Percentiles rank a stretch among this genome's conserved stretches.
These are phyloP conservation scores for Aplochiton taeniatus DNA, from an alignment of 2,797 vertebrate species.

Conservation along the genomic window DNA sequence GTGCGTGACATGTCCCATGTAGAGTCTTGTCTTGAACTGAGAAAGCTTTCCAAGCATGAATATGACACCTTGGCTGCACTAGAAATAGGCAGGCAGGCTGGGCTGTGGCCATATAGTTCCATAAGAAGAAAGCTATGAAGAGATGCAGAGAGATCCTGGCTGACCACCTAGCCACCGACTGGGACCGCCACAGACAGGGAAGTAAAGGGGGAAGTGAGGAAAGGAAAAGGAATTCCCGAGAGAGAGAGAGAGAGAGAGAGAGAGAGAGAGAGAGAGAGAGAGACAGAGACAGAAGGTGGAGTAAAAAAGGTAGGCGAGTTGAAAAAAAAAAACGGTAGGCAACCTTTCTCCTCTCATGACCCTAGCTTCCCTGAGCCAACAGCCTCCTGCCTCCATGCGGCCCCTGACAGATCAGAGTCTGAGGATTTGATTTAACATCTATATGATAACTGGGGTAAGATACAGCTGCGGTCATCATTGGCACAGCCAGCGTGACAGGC, in stretches of 20 bases:
- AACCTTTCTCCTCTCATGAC: not conserved
- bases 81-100: constrained; percentile 58
- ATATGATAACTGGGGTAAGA: constrained; percentile 14
- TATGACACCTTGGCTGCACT: constrained; percentile 60
- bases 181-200: constrained; percentile 22
- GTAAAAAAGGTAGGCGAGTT: not conserved
- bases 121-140: constrained; percentile 68
- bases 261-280: not conserved
- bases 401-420: constrained; percentile 31
- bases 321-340: not conserved
- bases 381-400: not conserved
- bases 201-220: not conserved
- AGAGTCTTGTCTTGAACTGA: constrained; percentile 43
- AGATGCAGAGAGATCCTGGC: constrained; percentile 48
- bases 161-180: constrained; percentile 35
- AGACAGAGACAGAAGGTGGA: not conserved
- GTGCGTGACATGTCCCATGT: not conserved
- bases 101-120: constrained; percentile 47
- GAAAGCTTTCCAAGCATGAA: constrained; percentile 57
- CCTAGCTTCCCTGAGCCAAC: not conserved
- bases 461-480: constrained; percentile 25
- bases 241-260: not conserved
- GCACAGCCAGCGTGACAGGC: constrained; percentile 13
- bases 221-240: not conserved
- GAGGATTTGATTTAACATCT: constrained; percentile 37